Evolutionary conservation across 2,113 vertebrate genomes (phyloP).

Genomic region (Cyanoliseus patagonus): DNA sequence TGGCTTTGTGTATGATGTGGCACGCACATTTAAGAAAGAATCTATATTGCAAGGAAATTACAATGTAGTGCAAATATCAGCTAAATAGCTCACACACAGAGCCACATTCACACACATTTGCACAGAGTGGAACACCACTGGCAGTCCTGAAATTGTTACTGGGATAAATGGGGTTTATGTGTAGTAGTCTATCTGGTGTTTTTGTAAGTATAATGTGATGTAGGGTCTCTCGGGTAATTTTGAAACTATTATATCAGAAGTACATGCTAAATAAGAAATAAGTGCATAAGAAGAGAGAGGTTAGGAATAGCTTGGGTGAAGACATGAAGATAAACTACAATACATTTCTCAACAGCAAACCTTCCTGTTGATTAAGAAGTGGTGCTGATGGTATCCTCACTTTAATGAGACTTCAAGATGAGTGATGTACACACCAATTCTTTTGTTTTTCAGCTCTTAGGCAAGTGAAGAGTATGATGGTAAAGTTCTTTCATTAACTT

Average conservation of each 20-base stretch:
- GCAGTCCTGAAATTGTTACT: background rate
- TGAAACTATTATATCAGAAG: background rate
- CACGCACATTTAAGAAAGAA: background rate
- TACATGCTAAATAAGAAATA: background rate
- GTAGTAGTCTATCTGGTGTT: background rate
- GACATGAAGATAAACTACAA: conserved; percentile 10
- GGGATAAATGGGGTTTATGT: background rate
- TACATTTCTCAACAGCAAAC: conserved; percentile 24
- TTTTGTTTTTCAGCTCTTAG: conserved; percentile 26
- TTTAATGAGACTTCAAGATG: conserved; percentile 58
- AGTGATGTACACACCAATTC: background rate
- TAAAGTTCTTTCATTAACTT: background rate
- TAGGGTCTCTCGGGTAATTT: background rate
- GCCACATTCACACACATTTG: background rate
- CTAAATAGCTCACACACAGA: background rate
- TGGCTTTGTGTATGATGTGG: background rate
- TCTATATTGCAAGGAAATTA: background rate
- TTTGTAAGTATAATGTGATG: background rate
- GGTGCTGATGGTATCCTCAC: conserved; percentile 2
- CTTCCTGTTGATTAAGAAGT: conserved; percentile 18
- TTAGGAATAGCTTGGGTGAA: background rate
- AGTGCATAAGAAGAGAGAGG: background rate
- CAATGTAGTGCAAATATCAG: background rate
- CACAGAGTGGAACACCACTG: background rate
- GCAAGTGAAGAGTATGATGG: background rate